Evolutionary conservation across 2,888 invertebrate genomes (phyloP), one percentile per base, ranked within the genome.

Genomic region (Acrocera orbiculus): DNA sequence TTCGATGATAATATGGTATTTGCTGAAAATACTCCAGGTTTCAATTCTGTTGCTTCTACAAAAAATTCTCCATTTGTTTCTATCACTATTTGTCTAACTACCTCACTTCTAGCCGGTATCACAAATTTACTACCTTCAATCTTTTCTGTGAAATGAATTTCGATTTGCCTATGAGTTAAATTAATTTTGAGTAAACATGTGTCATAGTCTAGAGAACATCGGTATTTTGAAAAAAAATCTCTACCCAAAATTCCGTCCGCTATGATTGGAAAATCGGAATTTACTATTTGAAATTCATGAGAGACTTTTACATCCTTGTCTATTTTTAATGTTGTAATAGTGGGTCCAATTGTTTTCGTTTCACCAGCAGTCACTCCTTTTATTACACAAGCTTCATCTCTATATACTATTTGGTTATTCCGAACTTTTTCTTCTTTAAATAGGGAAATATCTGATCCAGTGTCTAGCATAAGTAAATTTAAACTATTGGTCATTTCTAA

Each of bases 221-320:
- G 25, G 16, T 15, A 26, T 16, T 32, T 32, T 17, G 26, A 26
- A 8, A 32, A 11, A n/a, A 32, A 25, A 15, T 32, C 26, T 16
- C 24, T 10, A 10, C 32, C 32, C 16, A 25, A 15, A 32, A 32
- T 23, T 8, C 10, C 32, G 25, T 32, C 32, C 17, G 17, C 25
- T 15, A 25, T 11, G 4, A 32, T 23, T 15, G 15, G n/a, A 16
- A 32, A 32, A 15, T 32, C 25, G 11, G 5, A 9, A 25, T 26
- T 14, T n/a, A 32, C 32, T 33, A 33, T 33, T 27, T 33, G 33
- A 14, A 33, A 33, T 13, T 4, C 14, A 11, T 33, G 33, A 16
- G 15, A 8, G 6, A 33, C 16, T 17, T 17, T n/a, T 5, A 25
- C n/a, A 19, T 33, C 4, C 10, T 26, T 8, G 11, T 33, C 27